Conservation (phyloP, 1,140 invertebrate species). For the Tetragnatha versicolor region DNA sequence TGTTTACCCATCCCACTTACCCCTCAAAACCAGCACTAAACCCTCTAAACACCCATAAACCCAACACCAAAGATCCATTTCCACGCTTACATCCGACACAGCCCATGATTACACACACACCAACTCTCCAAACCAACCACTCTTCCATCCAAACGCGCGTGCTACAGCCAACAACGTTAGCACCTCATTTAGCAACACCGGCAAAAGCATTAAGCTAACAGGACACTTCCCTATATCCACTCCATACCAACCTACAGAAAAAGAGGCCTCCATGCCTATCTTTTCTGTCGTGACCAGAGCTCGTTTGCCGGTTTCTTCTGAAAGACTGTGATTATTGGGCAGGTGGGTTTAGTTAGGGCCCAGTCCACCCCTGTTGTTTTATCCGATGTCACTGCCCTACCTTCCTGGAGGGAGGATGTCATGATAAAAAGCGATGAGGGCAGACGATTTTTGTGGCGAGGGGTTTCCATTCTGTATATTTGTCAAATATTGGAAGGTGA, state of each 20-base stretch:
- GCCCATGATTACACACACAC: too few species aligned
- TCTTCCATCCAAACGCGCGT: neutral
- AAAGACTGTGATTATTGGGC: slow-evolving; percentile 21
- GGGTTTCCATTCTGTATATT: slow-evolving; percentile 27
- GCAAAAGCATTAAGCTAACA: slow-evolving; percentile 19
- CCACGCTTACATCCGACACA: too few species aligned
- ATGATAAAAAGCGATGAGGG: slow-evolving; percentile 22
- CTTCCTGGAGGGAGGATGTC: slow-evolving; percentile 18
- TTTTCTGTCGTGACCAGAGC: neutral
- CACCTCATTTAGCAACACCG: slow-evolving; percentile 17
- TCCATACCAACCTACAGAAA: too few species aligned
- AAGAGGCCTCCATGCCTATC: too few species aligned
- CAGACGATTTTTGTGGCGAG: neutral
- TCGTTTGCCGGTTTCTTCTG: slow-evolving; percentile 14
- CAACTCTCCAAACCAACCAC: too few species aligned
- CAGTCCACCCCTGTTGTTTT: neutral
- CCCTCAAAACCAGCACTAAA: too few species aligned
- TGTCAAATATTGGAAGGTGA: neutral
- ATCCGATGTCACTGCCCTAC: too few species aligned
- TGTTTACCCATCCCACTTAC: too few species aligned
- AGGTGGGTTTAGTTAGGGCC: slow-evolving; percentile 3
- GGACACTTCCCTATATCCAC: slow-evolving; percentile 6
- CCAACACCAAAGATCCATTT: too few species aligned
- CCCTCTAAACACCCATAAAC: too few species aligned
- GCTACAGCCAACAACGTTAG: neutral